A percentile compares a stretch with the other conserved stretches of the same genome.
Evolutionary conservation across 2,113 vertebrate genomes (phyloP).

Genomic region (Channa maculata): DNA sequence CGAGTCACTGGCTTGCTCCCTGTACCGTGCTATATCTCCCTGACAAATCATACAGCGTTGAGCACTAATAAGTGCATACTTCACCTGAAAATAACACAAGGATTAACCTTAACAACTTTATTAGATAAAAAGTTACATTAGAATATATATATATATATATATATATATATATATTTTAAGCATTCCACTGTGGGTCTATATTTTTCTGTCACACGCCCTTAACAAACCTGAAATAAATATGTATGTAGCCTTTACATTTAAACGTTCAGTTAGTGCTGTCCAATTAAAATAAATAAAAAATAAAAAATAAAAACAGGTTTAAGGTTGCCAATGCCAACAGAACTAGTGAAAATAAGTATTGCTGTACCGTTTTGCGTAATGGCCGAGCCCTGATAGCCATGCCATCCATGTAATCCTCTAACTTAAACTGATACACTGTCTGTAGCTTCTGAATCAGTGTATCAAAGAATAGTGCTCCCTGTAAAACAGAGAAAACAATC

Average conservation of each 20-base stretch:
- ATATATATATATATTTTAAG: too few species aligned
- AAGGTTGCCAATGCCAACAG: too few species aligned
- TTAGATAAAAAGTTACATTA: background rate
- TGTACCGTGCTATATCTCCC: constrained; percentile 96
- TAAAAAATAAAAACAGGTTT: too few species aligned
- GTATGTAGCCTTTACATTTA: too few species aligned
- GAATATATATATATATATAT: background rate
- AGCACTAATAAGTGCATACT: constrained; percentile 97
- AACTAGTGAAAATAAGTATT: background rate
- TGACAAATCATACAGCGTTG: constrained; percentile 98
- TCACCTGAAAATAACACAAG: constrained; percentile 85
- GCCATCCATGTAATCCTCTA: constrained; percentile 97
- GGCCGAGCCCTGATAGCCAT: constrained; percentile 95
- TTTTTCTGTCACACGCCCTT: too few species aligned
- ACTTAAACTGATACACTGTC: constrained; percentile 92
- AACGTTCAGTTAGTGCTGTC: too few species aligned
- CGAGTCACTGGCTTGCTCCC: constrained; percentile 95
- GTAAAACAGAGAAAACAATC: constrained; percentile 42
- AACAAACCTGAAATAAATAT: too few species aligned
- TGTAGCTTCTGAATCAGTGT: constrained; percentile 94
- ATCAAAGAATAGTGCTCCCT: constrained; percentile 95
- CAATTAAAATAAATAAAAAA: too few species aligned
- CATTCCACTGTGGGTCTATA: too few species aligned
- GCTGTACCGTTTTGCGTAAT: constrained; percentile 90
- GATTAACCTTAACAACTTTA: background rate